A percentile compares a stretch with the other conserved stretches of the same genome.
Evolutionary conservation across 2,113 vertebrate species (phyloP).

Genomic region (Numida meleagris): DNA sequence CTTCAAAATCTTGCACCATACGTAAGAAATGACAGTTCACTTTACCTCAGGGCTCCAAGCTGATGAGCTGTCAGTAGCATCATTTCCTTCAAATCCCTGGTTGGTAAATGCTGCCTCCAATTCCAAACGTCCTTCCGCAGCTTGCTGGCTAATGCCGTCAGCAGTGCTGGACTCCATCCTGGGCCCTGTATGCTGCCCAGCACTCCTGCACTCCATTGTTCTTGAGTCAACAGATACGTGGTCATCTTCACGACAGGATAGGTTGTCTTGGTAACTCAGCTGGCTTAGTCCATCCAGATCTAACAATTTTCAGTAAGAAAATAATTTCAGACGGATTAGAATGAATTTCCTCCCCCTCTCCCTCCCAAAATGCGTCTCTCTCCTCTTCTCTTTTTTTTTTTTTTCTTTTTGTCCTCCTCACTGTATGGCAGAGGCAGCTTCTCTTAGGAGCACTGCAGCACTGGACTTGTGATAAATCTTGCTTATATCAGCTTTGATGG

Average conservation of each 20-base stretch:
- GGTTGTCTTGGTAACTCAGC: constrained; percentile 78
- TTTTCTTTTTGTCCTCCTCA: background rate
- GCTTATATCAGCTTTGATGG: background rate
- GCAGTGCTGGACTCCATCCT: constrained; percentile 9
- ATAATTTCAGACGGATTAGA: constrained; percentile 53
- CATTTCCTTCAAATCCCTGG: constrained; percentile 77
- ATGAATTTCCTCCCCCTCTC: background rate
- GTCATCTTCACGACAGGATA: constrained; percentile 70
- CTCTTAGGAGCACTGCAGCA: background rate
- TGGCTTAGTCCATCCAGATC: constrained; percentile 81
- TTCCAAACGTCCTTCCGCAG: constrained; percentile 71
- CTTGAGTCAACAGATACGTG: constrained; percentile 59
- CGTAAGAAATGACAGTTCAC: background rate
- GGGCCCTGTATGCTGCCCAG: constrained; percentile 18
- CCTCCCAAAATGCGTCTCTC: background rate
- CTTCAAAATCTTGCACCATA: background rate
- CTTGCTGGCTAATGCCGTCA: constrained; percentile 47
- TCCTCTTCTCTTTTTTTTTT: background rate
- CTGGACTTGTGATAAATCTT: background rate
- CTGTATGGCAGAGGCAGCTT: background rate
- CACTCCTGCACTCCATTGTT: background rate
- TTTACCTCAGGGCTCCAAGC: constrained; percentile 90
- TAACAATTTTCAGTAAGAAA: constrained; percentile 71
- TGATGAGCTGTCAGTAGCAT: constrained; percentile 83
- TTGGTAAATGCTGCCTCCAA: constrained; percentile 69